Evolutionary conservation across 2,113 vertebrate genomes (phyloP), one percentile per base, ranked within the genome.

Genomic region (Percopsis transmontana): DNA sequence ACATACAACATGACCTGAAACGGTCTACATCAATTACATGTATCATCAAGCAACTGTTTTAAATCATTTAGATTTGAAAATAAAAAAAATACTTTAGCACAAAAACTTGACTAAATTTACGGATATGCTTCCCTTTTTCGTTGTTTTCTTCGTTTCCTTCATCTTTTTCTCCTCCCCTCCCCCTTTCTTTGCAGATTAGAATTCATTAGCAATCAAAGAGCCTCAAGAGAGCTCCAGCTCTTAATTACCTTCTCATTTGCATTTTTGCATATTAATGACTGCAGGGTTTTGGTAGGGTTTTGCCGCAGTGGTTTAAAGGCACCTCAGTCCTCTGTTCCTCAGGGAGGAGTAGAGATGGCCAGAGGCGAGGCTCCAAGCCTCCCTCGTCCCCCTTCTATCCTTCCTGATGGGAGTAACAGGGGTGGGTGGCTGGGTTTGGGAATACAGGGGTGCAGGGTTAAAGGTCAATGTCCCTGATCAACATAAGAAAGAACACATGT

Each of bases 231-330:
- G 90, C 88, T 88, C 90, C 85, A 87, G 92, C 91, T 93, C 91
- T 93, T 93, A 93, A 93, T 93, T 93, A 93, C 92, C 90, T 91
- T 83, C 91, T 93, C 91, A 93, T 93, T 93, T 93, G 91, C 92
- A 93, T 93, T 91, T 92, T 91, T 93, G 92, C 92, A 93, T 93
- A 93, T 93, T 93, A 93, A 93, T 93, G 91, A 92, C 90, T 93
- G 92, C 92, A 91, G 91, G 92, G 89, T 92, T 92, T 90, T 89
- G 84, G 86, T 87, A 70, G 84, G 80, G 80, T 86, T 86, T 93
- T 93, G 91, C 91, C 90, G 92, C 92, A 93, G 91, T 93, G 91
- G 89, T 92, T 92, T 93, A 91, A 92, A 91, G 91, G 90, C 85
- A 91, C 90, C 91, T 89, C 91, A 75, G 82, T 85, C 81, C 84